Conservation (phyloP, 2,888 invertebrate genomes). For the Watsonalla cultraria region DNA sequence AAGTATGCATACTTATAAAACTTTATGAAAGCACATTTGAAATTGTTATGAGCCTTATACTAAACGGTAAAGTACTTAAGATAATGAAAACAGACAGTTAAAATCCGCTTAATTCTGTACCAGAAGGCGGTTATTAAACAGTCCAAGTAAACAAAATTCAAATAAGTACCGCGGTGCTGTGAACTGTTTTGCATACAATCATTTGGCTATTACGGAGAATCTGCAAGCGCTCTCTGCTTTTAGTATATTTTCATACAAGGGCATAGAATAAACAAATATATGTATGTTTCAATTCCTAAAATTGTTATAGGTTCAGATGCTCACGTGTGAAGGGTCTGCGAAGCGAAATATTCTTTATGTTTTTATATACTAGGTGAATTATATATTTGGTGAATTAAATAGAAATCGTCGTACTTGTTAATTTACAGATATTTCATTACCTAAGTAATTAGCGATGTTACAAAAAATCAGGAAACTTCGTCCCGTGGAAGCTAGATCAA, state of each 20-base stretch:
- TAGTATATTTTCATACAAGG: neutral
- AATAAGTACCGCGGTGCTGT: slow-evolving; percentile 45
- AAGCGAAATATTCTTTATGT: too few relatives aligned
- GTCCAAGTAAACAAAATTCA: slow-evolving; percentile 52
- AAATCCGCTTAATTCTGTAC: slow-evolving; percentile 34
- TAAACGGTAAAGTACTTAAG: neutral
- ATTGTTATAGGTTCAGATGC: too few relatives aligned
- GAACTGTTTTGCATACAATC: slow-evolving; percentile 29
- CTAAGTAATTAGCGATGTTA: too few relatives aligned
- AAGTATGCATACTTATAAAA: slow-evolving; percentile 6
- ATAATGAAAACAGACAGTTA: slow-evolving; percentile 37
- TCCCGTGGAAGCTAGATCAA: too few relatives aligned
- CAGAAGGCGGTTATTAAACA: slow-evolving; percentile 34
- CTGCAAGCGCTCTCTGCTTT: slow-evolving; percentile 1
- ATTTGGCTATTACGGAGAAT: slow-evolving; percentile 11
- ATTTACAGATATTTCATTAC: too few relatives aligned
- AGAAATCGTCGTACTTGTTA: too few relatives aligned
- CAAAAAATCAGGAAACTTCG: too few relatives aligned
- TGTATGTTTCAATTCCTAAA: too few relatives aligned
- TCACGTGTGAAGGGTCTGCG: too few relatives aligned
- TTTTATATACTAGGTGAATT: too few relatives aligned
- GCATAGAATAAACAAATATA: too few relatives aligned
- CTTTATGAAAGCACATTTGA: slow-evolving; percentile 6
- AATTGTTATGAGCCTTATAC: neutral
- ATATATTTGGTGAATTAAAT: too few relatives aligned